Evolutionary conservation across 2,888 invertebrate genomes (phyloP), one percentile per base, ranked within the genome.

Genomic region (Glaucopsyche alexis): DNA sequence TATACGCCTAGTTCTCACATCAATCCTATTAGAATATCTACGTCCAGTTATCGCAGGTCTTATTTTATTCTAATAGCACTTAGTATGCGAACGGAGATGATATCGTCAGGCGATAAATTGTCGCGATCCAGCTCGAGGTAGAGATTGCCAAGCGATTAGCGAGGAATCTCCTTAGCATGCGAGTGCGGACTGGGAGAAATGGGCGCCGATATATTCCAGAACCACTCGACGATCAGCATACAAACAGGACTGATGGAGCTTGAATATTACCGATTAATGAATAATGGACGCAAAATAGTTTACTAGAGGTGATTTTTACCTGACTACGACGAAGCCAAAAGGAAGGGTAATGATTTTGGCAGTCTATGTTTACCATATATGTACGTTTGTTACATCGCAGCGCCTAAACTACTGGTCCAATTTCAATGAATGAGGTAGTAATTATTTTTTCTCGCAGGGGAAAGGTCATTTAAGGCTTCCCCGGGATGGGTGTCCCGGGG

Each of bases 141-240:
- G 72, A 72, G 75, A 75, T 75, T 74, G 71, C 73, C 72, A 71
- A 73, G 72, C 72, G 75, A 73, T 75, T 75, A 75, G 73, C 72
- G 7, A 19, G 69, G 29, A 47, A 69, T 69, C 69, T 29, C 69
- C 29, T 69, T 49, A 69, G 69, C 49, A 69, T 69, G 69, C 69
- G 69, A 45, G 49, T 29, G 69, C 29, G 47, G 45, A 49, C 69
- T 69, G 49, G 49, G 13, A 69, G 69, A 49, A 47, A 69, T 29
- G 14, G 16, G 49, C 14, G 14, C 29, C 5, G 69, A 69, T 69
- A 49, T 47, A 47, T 49, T 67, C 67, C 7, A 13, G 29, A 60
- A 19, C 11, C 11, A 60, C 55, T 60, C 55, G 4, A 4, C 29
- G 29, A 29, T 29, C 29, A 29, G 29, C 38, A 29, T 29, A 14